A percentile compares a stretch with the other conserved stretches of the same genome.
phyloP scores from a whole-genome alignment of 2,113 vertebrate genomes.

The Haplochromis vanheusdeni region DNA sequence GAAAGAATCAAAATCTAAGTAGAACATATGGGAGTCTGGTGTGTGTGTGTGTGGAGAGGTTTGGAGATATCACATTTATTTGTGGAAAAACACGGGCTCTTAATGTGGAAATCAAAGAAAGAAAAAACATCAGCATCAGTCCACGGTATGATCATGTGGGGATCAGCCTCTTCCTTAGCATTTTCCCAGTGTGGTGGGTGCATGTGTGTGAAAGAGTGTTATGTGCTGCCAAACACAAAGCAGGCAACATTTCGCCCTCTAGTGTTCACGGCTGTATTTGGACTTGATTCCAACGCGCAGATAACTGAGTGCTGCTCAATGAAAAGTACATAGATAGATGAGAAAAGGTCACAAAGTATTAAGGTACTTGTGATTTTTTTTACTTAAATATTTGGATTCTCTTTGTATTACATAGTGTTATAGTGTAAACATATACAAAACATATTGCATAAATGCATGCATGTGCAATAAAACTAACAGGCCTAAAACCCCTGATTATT shows the following conservation, averaged over 20 bases:
- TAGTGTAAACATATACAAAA: background rate
- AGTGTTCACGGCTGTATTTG: background rate
- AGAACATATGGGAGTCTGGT: background rate
- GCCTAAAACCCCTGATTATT: background rate
- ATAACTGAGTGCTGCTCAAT: background rate
- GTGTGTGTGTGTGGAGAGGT: background rate
- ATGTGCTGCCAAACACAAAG: background rate
- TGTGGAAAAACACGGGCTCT: accelerated
- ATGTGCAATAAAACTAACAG: background rate
- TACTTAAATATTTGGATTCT: background rate
- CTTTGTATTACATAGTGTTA: background rate
- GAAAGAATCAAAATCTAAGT: background rate
- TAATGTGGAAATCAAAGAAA: background rate
- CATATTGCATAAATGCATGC: background rate
- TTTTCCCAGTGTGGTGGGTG: background rate
- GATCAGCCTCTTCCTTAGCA: background rate
- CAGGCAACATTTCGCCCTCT: slow-evolving; percentile 22
- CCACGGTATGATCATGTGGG: background rate
- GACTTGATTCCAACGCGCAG: accelerated
- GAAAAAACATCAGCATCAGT: background rate
- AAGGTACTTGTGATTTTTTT: background rate
- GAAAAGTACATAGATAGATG: background rate
- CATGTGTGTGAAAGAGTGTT: background rate
- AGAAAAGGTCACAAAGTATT: background rate
- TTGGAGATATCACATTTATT: background rate